phyloP scores from a whole-genome alignment of 2,113 vertebrate species.

The Carassius auratus region DNA sequence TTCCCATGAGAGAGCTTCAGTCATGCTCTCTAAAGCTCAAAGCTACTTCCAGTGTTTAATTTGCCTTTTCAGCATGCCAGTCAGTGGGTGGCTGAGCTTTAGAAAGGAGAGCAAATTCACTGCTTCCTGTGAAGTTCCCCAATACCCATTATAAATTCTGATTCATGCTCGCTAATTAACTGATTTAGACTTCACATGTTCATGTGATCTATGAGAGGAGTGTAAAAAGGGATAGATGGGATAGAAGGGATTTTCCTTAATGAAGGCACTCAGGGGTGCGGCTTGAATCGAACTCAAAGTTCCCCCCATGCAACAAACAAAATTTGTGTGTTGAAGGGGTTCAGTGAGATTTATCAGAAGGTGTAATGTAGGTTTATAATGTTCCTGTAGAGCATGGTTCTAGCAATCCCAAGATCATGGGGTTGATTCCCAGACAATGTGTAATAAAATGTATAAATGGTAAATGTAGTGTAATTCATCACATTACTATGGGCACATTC shows the following conservation, averaged over 20 bases:
- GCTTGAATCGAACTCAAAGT: no score
- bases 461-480: no score
- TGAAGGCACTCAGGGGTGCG: background rate
- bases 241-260: background rate
- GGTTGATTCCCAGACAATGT: no score
- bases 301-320: background rate
- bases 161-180: constrained; percentile 30
- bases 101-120: constrained; percentile 16
- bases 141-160: constrained; percentile 22
- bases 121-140: constrained; percentile 33
- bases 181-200: constrained; percentile 9
- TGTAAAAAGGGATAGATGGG: background rate
- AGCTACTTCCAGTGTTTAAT: constrained; percentile 40
- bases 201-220: background rate
- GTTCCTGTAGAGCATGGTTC: no score
- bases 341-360: background rate
- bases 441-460: no score
- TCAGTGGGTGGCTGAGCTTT: constrained; percentile 33
- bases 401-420: no score
- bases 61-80: constrained; percentile 37
- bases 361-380: no score
- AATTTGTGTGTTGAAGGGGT: background rate
- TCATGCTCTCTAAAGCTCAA: constrained; percentile 26
- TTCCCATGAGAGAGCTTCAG: constrained; percentile 39
- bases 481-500: no score